A percentile compares a stretch with the other conserved stretches of the same genome.
These are phyloP conservation scores for Suncus etruscus DNA, from an alignment of 2,113 vertebrate genomes.

Conservation along the genomic window DNA sequence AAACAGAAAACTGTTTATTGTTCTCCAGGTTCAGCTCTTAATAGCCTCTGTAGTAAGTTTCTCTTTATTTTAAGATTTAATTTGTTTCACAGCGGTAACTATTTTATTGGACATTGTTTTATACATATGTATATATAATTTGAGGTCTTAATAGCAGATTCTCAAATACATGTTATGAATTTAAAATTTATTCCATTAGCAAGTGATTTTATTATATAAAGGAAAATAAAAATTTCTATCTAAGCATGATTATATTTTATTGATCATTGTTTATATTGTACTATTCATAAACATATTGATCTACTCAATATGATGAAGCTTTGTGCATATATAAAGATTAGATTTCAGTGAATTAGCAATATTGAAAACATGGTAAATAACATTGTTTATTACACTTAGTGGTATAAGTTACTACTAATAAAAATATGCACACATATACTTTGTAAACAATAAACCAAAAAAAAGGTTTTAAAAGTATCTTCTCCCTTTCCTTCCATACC, in stretches of 20 bases:
- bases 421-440: too few species aligned
- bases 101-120: too few species aligned
- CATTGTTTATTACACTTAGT: neutral
- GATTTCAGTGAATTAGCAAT: neutral
- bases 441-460: too few species aligned
- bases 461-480: too few species aligned
- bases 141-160: neutral
- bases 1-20: too few species aligned
- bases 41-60: too few species aligned
- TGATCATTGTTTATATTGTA: neutral
- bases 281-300: neutral
- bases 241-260: slow-evolving; percentile 2
- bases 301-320: neutral
- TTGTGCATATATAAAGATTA: neutral
- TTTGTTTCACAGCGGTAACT: too few species aligned
- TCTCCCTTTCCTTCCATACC: too few species aligned
- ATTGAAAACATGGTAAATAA: neutral
- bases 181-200: slow-evolving; percentile 10
- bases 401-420: neutral
- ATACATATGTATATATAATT: neutral
- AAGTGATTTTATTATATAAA: neutral
- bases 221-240: slow-evolving; percentile 18
- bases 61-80: too few species aligned
- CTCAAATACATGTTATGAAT: neutral
- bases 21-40: too few species aligned